Percentiles rank a stretch among this genome's conserved stretches.
Conservation (phyloP, 2,888 invertebrate genomes). For the Fragum fragum region DNA sequence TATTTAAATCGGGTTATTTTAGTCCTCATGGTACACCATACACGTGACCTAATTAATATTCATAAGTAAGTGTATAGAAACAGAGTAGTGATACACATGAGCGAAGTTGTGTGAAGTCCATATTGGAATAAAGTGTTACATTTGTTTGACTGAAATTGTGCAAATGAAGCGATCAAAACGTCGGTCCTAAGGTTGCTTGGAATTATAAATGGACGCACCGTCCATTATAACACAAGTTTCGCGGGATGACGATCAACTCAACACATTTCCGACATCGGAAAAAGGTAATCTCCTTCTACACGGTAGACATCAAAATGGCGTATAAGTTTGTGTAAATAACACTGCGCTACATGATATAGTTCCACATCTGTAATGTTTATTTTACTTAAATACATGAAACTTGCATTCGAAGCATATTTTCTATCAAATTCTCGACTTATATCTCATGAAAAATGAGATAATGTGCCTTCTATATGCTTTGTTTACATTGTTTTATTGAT, state of each 20-base stretch:
- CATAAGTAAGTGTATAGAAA: conserved; percentile 77
- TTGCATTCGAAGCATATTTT: no score
- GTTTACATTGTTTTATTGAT: conserved; percentile 41
- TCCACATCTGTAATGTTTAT: conserved; percentile 51
- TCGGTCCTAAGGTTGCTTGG: conserved; percentile 68
- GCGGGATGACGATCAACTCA: conserved; percentile 98
- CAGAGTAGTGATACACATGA: conserved; percentile 66
- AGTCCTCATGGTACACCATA: no score
- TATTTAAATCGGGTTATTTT: no score
- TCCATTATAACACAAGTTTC: conserved; percentile 99
- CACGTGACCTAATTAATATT: conserved; percentile 77
- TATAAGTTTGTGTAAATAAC: conserved; percentile 49
- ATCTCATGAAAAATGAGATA: no score
- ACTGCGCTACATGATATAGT: conserved; percentile 65
- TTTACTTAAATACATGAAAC: neutral
- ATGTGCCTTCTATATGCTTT: neutral
- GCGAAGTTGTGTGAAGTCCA: conserved; percentile 64
- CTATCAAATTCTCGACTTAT: no score
- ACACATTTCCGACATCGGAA: conserved; percentile 94
- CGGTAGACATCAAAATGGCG: conserved; percentile 78
- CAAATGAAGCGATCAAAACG: conserved; percentile 73
- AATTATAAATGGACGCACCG: conserved; percentile 93
- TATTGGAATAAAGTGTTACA: conserved; percentile 70
- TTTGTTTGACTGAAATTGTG: conserved; percentile 60
- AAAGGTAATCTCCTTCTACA: conserved; percentile 91